Conservation (phyloP, 2,113 vertebrate species). For the Vidua chalybeata region DNA sequence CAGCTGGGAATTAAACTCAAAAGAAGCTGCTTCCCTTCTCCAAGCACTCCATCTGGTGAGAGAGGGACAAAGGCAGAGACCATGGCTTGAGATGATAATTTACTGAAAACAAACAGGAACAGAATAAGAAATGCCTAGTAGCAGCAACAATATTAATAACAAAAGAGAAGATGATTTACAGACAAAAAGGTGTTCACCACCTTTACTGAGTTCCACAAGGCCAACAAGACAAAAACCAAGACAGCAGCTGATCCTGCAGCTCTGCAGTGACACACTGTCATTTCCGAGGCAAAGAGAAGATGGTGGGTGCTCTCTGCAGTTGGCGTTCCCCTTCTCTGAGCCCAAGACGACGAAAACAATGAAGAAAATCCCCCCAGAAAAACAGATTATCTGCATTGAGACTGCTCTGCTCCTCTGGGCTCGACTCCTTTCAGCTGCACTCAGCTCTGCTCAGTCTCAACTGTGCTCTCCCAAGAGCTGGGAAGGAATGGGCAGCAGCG, state of each 20-base stretch:
- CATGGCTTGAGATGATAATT: background rate
- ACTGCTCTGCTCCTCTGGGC: too few relatives aligned
- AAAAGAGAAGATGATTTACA: background rate
- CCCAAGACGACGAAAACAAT: background rate
- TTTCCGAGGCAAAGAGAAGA: rapidly evolving
- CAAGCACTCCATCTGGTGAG: too few relatives aligned
- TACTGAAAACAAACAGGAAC: background rate
- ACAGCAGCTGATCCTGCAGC: rapidly evolving
- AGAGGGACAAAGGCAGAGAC: background rate
- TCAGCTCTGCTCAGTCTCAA: background rate
- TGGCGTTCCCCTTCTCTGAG: rapidly evolving
- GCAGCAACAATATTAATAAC: background rate
- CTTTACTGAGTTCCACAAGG: background rate
- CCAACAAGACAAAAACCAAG: background rate
- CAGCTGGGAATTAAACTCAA: background rate
- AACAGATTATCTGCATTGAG: background rate
- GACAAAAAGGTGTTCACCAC: background rate
- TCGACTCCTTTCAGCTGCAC: background rate
- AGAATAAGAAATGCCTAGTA: background rate
- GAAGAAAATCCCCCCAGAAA: rapidly evolving
- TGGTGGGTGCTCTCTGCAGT: background rate
- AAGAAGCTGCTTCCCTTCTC: background rate
- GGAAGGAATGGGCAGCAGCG: background rate
- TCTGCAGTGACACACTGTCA: rapidly evolving
- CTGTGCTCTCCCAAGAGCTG: background rate